phyloP scores from a whole-genome alignment of 1,140 invertebrate species.

The Heterodera schachtii region DNA sequence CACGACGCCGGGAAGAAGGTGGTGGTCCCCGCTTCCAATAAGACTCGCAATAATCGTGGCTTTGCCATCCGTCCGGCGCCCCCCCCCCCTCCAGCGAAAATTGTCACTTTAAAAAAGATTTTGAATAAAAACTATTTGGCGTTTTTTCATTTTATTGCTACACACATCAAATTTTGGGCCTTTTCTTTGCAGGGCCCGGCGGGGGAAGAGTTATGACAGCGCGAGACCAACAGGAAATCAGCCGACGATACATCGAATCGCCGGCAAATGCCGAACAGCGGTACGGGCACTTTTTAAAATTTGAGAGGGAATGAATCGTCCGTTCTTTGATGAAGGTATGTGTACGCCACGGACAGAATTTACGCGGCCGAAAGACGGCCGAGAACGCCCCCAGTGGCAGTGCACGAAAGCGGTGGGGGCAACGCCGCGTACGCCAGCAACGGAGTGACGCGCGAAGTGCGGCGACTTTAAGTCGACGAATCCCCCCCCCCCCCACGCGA shows the following conservation, averaged over 20 bases:
- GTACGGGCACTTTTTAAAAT: neutral
- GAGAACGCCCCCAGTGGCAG: neutral
- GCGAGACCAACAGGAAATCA: slow-evolving; percentile 19
- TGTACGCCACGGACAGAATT: slow-evolving; percentile 14
- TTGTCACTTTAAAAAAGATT: slow-evolving; percentile 14
- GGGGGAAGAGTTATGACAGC: slow-evolving; percentile 23
- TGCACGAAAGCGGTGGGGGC: neutral
- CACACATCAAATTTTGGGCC: neutral
- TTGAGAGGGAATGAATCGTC: neutral
- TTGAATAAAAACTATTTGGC: slow-evolving; percentile 6
- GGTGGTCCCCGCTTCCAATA: slow-evolving; percentile 13
- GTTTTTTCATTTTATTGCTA: neutral
- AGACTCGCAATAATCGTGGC: slow-evolving; percentile 1
- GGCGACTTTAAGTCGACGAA: neutral
- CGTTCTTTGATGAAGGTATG: neutral
- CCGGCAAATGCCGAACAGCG: slow-evolving; percentile 22
- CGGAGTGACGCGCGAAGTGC: slow-evolving; percentile 1
- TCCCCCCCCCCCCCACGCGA: too few species aligned
- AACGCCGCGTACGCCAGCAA: neutral
- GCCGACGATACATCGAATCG: slow-evolving; percentile 22
- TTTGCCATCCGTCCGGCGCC: too few species aligned
- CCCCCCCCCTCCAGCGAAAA: neutral
- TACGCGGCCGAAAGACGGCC: neutral
- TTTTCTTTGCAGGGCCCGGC: slow-evolving; percentile 3
- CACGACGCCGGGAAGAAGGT: slow-evolving; percentile 15